phyloP scores from a whole-genome alignment of 2,888 invertebrate species.

The Charanyca ferruginea region DNA sequence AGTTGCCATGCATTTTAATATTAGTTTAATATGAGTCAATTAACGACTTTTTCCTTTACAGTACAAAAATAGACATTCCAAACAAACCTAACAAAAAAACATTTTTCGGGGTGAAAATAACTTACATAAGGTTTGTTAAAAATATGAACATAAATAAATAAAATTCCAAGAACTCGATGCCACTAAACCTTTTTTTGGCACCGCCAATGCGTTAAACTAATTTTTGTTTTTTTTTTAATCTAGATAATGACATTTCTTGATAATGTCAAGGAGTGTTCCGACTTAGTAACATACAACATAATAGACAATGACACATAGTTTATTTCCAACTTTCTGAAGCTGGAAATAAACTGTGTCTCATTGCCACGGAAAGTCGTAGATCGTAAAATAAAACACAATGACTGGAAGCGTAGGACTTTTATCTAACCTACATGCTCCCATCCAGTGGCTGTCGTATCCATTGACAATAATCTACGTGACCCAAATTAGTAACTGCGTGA shows the following conservation, averaged over 20 bases:
- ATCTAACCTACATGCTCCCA: constrained; percentile 23
- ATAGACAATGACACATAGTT: too few relatives aligned
- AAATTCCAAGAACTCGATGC: neutral
- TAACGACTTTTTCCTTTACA: neutral
- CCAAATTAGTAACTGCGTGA: constrained; percentile 17
- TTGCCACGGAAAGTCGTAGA: constrained; percentile 1
- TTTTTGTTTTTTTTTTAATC: constrained; percentile 9
- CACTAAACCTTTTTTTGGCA: constrained; percentile 24
- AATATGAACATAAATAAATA: neutral
- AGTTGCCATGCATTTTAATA: neutral
- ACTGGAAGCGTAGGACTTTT: constrained; percentile 1
- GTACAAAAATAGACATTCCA: neutral
- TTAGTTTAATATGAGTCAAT: neutral
- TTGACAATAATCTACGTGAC: constrained; percentile 14
- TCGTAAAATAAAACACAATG: constrained; percentile 34
- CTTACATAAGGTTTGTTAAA: neutral
- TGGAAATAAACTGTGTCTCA: constrained; percentile 20
- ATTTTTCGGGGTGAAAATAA: neutral
- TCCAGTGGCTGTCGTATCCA: neutral
- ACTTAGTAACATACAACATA: constrained; percentile 19
- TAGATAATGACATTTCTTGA: constrained; percentile 30
- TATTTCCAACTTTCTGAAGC: too few relatives aligned
- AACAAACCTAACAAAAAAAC: neutral
- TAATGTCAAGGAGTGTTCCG: constrained; percentile 33
- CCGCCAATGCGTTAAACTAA: constrained; percentile 7